Evolutionary conservation across 2,113 vertebrate species (phyloP), one percentile per base, ranked within the genome.

Genomic region (Pterocles orientalis): DNA sequence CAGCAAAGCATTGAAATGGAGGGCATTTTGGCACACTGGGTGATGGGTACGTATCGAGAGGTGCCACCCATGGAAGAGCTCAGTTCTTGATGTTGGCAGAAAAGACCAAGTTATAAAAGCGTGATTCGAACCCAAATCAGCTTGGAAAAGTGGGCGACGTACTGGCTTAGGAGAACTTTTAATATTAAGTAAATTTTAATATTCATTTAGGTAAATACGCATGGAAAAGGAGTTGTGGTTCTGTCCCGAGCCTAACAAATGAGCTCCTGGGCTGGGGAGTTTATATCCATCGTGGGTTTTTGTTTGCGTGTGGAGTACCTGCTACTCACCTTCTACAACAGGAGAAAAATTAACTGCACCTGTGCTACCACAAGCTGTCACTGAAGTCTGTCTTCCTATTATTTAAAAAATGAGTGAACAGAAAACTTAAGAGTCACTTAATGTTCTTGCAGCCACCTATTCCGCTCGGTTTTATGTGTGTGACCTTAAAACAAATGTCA

Each of bases 41-140:
- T 64, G 53, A 51, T 3, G 51, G 54, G 25, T 31, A 8, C 1
- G 14, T 6, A 80, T 5, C 0, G 0, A 71, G 68, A 85, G 47
- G 71, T 24, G 87, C 13, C 18, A 34, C 10, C 33, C 7, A 2
- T 0, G 39, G 62, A 73, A 73, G 26, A 64, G n/a, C 51, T 86
- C 76, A 68, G 47, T 2, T 13, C 12, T 15, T 33, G 23, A 58
- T 83, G 58, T 33, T 86, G 60, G 70, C 26, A 18, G 43, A 9
- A 62, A 8, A 69, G 60, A 51, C 26, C 34, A 34, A 90, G 53
- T 8, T 43, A 21, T 24, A 62, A 94, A 76, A 48, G 53, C 36
- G 62, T 70, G 71, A 77, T 41, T 77, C 41, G 75, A 75, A 39
- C 56, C 53, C 69, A 41, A 78, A 80, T 71, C 3, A 66, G 60